Base-by-base conservation (phyloP, 2,888 invertebrate species). In the Chironomus tentans region DNA sequence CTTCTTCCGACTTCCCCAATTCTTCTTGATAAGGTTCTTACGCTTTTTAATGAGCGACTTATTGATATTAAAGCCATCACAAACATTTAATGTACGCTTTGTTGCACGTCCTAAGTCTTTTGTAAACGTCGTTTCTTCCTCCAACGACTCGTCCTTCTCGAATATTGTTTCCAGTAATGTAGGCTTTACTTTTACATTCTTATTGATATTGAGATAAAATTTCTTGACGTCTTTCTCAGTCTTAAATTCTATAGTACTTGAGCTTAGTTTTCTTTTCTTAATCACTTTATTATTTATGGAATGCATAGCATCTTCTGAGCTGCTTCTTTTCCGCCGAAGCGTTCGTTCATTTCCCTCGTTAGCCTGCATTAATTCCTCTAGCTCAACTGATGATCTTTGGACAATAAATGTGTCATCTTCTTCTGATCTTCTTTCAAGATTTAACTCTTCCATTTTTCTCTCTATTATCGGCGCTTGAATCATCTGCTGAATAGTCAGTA, bases 201-300 rank as follows among this genome's bases (percentile, higher is more conserved):
- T 75, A 61, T 75, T 75, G n/a, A 65, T 68, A 18, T 46, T 75
- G 13, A 75, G 15, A 24, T 75, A 75, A 18, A 68, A 75, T 2
- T 65, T 24, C 18, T 68, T 50, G 10, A 50, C 28, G 2, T 75
- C 68, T 12, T 75, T 68, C n/a, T 75, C 75, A 50, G 65, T 65
- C 48, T 73, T 61, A 21, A 73, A 73, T 38, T 61, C 48, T n/a
- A 50, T 12, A n/a, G 5, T 5, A 18, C 28, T 12, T 21, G 62
- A 62, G 18, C 12, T 62, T 15, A 15, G 15, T 62, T 21, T 62
- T 22, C 22, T 62, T 22, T 21, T 62, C 22, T 22, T 62, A 12
- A 62, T 62, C 18, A 18, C 21, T 62, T 62, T 62, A 22, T 62
- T 62, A 15, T 62, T 62, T 15, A 22, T 62, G 12, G 21, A 18